Evolutionary conservation across 2,888 invertebrate genomes (phyloP), one percentile per base, ranked within the genome.

Genomic region (Netelia melanura): DNA sequence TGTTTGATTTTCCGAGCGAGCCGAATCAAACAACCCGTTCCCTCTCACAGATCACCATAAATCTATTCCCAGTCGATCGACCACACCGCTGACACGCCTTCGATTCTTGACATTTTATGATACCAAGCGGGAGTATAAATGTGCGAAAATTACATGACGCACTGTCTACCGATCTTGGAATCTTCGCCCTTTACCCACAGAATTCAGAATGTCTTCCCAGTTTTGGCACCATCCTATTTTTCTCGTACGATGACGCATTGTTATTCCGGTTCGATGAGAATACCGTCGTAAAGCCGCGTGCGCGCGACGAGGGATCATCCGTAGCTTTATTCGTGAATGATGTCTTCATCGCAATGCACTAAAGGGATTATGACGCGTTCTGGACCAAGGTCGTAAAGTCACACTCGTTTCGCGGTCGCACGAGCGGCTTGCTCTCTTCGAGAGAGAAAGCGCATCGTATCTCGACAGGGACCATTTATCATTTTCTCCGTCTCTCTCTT

Each of bases 321-420:
- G 17, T 23, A 82, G 72, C 74, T 81, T 81, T 79, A 81, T 81
- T 61, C 67, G 64, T 38, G 67, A 83, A 83, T 85, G 72, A 86
- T 83, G 86, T 83, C 86, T 86, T 86, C 81, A 85, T 86, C 86
- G 38, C 72, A 70, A 71, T 72, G 67, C 56, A 79, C 76, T 83
- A 76, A 85, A 85, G 54, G 86, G 83, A 86, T 86, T 81, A 86
- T 86, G 81, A 86, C 85, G 75, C 81, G 67, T 81, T 85, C 85
- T 81, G 85, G 86, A 81, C 75, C 75, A 81, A 70, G 62, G 67
- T 82, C 81, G 70, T 81, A 78, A 85, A 85, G 74, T 81, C 74
- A 81, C 21, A 72, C 56, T 70, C 43, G 72, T 10, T 38, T 72
- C 38, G 65, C 68, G 52, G 70, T 52, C 14, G 43, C 48, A n/a